Conservation (phyloP, 2,113 vertebrate species). For the Onychostoma macrolepis region DNA sequence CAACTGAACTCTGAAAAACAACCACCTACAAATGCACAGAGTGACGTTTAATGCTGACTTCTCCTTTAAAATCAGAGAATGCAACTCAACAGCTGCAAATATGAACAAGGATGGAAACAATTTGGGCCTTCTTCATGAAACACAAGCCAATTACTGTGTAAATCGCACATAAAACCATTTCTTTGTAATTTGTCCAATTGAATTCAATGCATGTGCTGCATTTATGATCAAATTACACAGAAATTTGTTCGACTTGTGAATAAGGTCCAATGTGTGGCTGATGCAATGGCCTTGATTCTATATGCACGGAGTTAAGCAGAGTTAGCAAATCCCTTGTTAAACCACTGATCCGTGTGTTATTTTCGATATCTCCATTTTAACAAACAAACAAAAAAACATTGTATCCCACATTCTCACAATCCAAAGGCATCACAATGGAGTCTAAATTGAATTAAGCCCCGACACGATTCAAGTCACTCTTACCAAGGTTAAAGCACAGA, state of each 20-base stretch:
- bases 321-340: not conserved
- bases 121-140: not conserved
- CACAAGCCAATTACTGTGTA: not conserved
- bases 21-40: not conserved
- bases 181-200: not conserved
- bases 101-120: not conserved
- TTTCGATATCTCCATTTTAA: not conserved
- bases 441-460: constrained; percentile 59
- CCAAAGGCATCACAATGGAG: constrained; percentile 45
- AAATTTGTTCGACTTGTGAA: not conserved
- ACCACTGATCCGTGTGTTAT: not conserved
- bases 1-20: constrained; percentile 33
- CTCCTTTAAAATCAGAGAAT: not conserved
- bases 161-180: not conserved
- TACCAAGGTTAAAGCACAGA: constrained; percentile 58
- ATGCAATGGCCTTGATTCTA: not conserved
- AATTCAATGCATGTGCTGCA: not conserved
- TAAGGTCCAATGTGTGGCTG: not conserved
- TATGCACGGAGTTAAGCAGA: not conserved
- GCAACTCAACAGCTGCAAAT: not conserved
- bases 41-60: not conserved
- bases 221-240: constrained; percentile 11
- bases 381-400: not conserved
- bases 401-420: not conserved
- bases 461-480: constrained; percentile 51